Conservation (phyloP, 2,113 vertebrate genomes). For the Ophiodon elongatus region DNA sequence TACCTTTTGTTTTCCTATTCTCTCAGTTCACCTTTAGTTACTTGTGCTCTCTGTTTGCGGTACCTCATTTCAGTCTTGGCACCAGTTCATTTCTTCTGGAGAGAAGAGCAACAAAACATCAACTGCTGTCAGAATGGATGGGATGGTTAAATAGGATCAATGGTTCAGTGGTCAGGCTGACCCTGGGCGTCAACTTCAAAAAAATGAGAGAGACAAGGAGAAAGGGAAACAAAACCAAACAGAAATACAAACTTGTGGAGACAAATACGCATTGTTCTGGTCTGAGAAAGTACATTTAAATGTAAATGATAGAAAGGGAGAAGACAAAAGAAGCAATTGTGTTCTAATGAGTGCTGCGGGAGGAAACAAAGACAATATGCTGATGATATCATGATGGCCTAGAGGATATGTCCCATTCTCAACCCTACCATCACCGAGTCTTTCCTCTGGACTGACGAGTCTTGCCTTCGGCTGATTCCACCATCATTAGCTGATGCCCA, state of each 20-base stretch:
- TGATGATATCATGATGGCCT: conserved; percentile 54
- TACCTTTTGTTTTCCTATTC: not conserved
- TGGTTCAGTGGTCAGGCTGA: conserved; percentile 7
- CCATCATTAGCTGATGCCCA: conserved; percentile 67
- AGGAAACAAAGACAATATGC: conserved; percentile 40
- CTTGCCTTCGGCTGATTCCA: conserved; percentile 56
- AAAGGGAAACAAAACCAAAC: not conserved
- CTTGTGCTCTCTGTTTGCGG: not conserved
- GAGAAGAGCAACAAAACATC: conserved; percentile 22
- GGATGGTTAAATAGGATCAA: conserved; percentile 7
- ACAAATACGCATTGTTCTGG: not conserved
- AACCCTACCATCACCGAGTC: conserved; percentile 13
- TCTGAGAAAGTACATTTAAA: conserved; percentile 7
- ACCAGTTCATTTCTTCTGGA: conserved; percentile 16
- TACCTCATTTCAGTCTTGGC: conserved; percentile 35
- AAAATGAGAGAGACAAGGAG: not conserved
- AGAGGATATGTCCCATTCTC: conserved; percentile 28
- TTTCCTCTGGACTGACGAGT: conserved; percentile 44
- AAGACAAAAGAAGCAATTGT: conserved; percentile 16
- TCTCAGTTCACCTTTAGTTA: conserved; percentile 43
- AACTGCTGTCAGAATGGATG: conserved; percentile 22
- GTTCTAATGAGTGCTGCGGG: conserved; percentile 53
- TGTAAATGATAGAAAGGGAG: not conserved
- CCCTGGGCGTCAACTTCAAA: conserved; percentile 14
- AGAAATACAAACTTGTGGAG: conserved; percentile 7